Percentiles rank a stretch among this genome's conserved stretches.
These are phyloP conservation scores for Synanthedon myopaeformis DNA, from an alignment of 2,888 invertebrate genomes.

Conservation along the genomic window DNA sequence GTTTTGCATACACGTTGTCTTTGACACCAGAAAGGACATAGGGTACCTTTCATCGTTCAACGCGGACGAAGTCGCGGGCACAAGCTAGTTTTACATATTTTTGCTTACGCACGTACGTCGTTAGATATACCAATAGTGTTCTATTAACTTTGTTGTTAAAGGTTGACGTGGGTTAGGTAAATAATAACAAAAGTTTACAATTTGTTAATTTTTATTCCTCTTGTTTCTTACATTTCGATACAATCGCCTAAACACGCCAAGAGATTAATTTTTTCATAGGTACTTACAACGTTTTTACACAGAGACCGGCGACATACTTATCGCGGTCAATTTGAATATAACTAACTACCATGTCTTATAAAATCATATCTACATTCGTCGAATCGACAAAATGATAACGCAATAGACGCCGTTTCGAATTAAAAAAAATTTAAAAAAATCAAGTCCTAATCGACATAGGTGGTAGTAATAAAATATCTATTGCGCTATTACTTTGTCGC, in stretches of 20 bases:
- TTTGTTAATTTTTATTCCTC: conserved; percentile 28
- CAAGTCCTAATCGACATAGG: no score
- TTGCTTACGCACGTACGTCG: no score
- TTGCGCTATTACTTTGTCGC: conserved; percentile 11
- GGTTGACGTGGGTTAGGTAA: not conserved
- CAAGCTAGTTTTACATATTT: no score
- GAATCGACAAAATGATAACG: no score
- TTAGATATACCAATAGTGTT: no score
- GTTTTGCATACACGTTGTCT: no score
- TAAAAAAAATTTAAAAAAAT: no score
- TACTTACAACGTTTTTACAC: conserved; percentile 36
- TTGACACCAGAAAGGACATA: no score
- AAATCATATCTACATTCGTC: conserved; percentile 57
- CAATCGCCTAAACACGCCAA: conserved; percentile 44
- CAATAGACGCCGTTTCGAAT: no score
- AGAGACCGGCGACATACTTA: conserved; percentile 27
- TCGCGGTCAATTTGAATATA: conserved; percentile 56
- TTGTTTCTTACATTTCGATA: conserved; percentile 45
- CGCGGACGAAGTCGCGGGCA: no score
- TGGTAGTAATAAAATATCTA: no score
- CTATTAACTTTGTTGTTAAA: not conserved
- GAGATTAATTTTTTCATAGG: conserved; percentile 34
- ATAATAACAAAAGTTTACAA: not conserved
- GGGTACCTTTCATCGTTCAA: no score
- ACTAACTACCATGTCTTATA: conserved; percentile 60